phyloP scores from a whole-genome alignment of 2,888 invertebrate species.

The Taphrorychus bicolor region DNA sequence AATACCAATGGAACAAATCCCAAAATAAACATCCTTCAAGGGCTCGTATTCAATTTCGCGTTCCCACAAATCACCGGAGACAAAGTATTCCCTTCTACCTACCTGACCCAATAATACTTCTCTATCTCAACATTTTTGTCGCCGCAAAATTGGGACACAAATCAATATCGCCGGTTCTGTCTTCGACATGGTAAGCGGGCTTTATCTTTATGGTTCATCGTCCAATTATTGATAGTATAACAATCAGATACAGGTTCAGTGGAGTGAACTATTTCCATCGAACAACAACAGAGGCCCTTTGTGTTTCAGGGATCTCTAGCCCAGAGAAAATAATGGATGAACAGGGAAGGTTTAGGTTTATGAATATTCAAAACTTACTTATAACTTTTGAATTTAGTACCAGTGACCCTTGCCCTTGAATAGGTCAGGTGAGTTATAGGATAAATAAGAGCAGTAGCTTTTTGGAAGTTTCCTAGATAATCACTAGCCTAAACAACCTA shows the following conservation, averaged over 20 bases:
- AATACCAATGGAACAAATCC: neutral
- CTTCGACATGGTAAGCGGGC: conserved; percentile 20
- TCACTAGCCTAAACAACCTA: too few relatives aligned
- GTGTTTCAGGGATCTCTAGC: neutral
- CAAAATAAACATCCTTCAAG: neutral
- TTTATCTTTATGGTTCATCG: conserved; percentile 21
- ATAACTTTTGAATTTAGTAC: neutral
- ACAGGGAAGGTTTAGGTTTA: conserved; percentile 1
- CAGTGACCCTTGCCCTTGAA: too few relatives aligned
- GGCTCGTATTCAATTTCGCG: neutral
- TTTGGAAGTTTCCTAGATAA: too few relatives aligned
- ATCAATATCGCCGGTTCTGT: conserved; percentile 18
- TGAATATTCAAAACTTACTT: neutral
- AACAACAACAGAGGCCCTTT: conserved; percentile 5
- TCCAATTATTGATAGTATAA: conserved; percentile 26
- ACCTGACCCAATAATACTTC: neutral
- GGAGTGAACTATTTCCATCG: conserved; percentile 9
- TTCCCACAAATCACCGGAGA: neutral
- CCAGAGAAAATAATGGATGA: neutral
- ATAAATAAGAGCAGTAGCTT: too few relatives aligned
- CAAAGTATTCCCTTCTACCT: neutral
- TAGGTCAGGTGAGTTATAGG: too few relatives aligned
- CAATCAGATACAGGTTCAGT: conserved; percentile 21
- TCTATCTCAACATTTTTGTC: neutral
- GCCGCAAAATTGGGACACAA: conserved; percentile 17